A percentile compares a stretch with the other conserved stretches of the same genome.
Conservation (phyloP, 1,140 invertebrate genomes). For the Eumeta japonica region DNA sequence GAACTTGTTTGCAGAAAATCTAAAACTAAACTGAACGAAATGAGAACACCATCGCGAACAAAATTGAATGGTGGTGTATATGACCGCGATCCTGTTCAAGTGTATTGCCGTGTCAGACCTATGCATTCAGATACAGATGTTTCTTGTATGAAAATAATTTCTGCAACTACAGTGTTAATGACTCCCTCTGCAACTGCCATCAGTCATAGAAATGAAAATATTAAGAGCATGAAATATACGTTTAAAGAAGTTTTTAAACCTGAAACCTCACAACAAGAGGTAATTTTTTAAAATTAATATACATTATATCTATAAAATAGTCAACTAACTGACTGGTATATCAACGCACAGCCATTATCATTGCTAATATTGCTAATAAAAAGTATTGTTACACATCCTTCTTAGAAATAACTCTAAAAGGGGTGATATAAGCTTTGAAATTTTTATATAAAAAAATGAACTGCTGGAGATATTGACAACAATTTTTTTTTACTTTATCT, state of each 20-base stretch:
- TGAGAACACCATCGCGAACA: slow-evolving; percentile 43
- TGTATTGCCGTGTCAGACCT: slow-evolving; percentile 80
- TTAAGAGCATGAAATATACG: slow-evolving; percentile 72
- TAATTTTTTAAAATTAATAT: too few relatives aligned
- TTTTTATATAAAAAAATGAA: too few relatives aligned
- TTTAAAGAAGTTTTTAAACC: slow-evolving; percentile 86
- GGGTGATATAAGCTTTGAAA: too few relatives aligned
- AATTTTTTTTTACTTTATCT: too few relatives aligned
- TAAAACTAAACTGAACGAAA: slow-evolving; percentile 42
- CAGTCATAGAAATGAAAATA: slow-evolving; percentile 61
- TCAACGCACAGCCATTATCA: too few relatives aligned
- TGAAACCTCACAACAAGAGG: slow-evolving; percentile 72
- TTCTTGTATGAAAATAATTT: slow-evolving; percentile 72
- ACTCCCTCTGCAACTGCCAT: slow-evolving; percentile 65
- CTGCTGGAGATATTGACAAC: too few relatives aligned
- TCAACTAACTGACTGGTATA: too few relatives aligned
- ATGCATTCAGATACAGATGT: slow-evolving; percentile 65
- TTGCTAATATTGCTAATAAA: too few relatives aligned
- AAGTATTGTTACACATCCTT: too few relatives aligned
- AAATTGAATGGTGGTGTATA: slow-evolving; percentile 37
- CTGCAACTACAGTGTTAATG: slow-evolving; percentile 68
- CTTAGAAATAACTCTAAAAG: too few relatives aligned
- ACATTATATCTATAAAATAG: neutral
- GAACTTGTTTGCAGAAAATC: too few relatives aligned
- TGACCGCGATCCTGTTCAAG: slow-evolving; percentile 73